Evolutionary conservation across 2,888 invertebrate genomes (phyloP).

Genomic region (Lepetodrilus schrolli): DNA sequence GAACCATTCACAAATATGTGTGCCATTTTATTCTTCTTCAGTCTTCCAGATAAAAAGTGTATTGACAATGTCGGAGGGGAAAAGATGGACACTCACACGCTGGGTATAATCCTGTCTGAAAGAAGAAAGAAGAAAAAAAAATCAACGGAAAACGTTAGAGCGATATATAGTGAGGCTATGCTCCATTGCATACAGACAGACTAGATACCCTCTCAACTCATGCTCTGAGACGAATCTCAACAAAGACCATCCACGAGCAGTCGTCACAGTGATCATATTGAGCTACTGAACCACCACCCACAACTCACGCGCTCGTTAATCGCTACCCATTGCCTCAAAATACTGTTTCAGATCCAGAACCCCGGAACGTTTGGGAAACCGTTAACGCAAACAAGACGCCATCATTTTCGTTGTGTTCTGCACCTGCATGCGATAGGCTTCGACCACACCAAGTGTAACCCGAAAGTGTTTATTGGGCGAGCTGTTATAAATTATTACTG

Average conservation of each 20-base stretch:
- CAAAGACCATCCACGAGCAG: not conserved
- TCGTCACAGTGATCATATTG: not conserved
- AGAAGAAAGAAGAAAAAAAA: too few relatives aligned
- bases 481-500: too few relatives aligned
- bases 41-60: too few relatives aligned
- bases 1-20: too few relatives aligned
- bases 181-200: conserved; percentile 14
- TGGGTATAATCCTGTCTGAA: not conserved
- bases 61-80: not conserved
- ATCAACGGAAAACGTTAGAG: not conserved
- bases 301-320: not conserved
- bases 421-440: too few relatives aligned
- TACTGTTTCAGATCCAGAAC: too few relatives aligned
- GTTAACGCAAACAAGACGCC: not conserved
- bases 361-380: not conserved
- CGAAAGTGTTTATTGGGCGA: too few relatives aligned
- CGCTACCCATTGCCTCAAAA: not conserved
- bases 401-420: too few relatives aligned
- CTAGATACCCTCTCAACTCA: not conserved
- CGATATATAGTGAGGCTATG: not conserved
- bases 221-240: not conserved
- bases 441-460: too few relatives aligned
- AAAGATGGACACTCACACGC: not conserved
- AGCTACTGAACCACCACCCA: not conserved
- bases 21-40: too few relatives aligned